A percentile compares a stretch with the other conserved stretches of the same genome.
phyloP scores from a whole-genome alignment of 2,888 invertebrate genomes.

The Caenorhabditis virilis region DNA sequence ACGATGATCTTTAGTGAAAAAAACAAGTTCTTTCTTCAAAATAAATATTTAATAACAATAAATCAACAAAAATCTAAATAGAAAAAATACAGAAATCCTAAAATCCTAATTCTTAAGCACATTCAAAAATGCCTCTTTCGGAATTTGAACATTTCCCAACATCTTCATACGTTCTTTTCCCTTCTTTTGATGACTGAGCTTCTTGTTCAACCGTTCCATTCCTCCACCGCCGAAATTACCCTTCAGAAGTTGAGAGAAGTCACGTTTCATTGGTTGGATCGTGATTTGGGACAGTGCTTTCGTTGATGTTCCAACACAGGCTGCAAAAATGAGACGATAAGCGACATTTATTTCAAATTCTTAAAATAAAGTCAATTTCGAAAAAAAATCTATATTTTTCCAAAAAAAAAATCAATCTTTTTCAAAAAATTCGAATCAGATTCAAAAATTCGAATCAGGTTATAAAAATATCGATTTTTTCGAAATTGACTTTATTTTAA shows the following conservation, averaged over 20 bases:
- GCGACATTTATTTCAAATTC: no score
- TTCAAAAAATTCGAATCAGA: no score
- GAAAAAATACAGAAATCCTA: not conserved
- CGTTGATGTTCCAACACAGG: conserved; percentile 8
- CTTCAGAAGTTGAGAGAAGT: conserved; percentile 62
- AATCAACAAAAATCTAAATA: not conserved
- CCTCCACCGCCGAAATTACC: conserved; percentile 61
- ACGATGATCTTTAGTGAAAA: no score
- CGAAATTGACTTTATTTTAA: no score
- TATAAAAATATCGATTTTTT: no score
- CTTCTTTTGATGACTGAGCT: conserved; percentile 85
- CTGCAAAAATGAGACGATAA: no score
- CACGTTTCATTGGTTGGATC: conserved; percentile 61
- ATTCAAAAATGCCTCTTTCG: conserved; percentile 86
- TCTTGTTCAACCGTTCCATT: conserved; percentile 79
- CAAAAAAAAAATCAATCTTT: no score
- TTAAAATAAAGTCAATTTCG: no score
- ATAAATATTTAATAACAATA: not conserved
- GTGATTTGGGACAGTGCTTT: conserved; percentile 52
- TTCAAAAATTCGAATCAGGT: no score
- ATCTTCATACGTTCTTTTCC: conserved; percentile 91
- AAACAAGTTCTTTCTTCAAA: no score
- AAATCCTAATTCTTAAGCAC: conserved; percentile 53
- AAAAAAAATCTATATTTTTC: no score
- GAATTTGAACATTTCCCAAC: conserved; percentile 87